Evolutionary conservation across 2,888 invertebrate species (phyloP).

Genomic region (Lysandra coridon): DNA sequence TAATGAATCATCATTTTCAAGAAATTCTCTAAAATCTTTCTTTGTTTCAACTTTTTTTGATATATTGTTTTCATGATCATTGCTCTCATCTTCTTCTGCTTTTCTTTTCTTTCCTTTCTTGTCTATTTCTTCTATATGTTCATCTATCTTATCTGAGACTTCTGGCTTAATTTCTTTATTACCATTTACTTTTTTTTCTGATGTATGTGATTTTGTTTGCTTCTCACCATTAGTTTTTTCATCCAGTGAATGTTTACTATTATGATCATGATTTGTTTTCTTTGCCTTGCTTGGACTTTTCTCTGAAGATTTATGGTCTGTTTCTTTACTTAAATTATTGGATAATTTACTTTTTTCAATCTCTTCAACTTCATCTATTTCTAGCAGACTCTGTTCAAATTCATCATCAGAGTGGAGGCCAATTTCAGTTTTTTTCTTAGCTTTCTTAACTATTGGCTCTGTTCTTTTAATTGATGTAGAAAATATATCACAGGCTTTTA

Average conservation of each 20-base stretch:
- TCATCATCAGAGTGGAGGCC: constrained; percentile 84
- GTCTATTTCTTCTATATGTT: constrained; percentile 28
- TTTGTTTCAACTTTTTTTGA: constrained; percentile 41
- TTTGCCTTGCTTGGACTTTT: constrained; percentile 33
- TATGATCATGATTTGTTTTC: constrained; percentile 24
- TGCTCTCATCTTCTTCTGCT: constrained; percentile 31
- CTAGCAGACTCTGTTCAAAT: constrained; percentile 84
- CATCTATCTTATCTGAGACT: constrained; percentile 15
- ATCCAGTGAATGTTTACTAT: constrained; percentile 1
- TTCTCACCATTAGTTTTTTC: constrained; percentile 16
- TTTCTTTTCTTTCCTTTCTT: constrained; percentile 36
- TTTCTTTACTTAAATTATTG: constrained; percentile 33
- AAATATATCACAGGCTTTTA: constrained; percentile 81
- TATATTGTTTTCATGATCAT: constrained; percentile 31
- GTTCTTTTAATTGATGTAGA: constrained; percentile 82
- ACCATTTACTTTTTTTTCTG: background rate
- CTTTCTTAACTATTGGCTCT: constrained; percentile 69
- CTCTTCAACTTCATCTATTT: constrained; percentile 79
- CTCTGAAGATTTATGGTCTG: constrained; percentile 21
- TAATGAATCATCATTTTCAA: constrained; percentile 45
- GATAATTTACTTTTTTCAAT: constrained; percentile 34
- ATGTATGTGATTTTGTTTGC: background rate
- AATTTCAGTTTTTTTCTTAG: constrained; percentile 67
- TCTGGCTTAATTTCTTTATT: background rate
- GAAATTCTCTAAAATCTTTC: constrained; percentile 54